Evolutionary conservation across 2,888 invertebrate species (phyloP), one percentile per base, ranked within the genome.

Genomic region (Trichacis sp.): DNA sequence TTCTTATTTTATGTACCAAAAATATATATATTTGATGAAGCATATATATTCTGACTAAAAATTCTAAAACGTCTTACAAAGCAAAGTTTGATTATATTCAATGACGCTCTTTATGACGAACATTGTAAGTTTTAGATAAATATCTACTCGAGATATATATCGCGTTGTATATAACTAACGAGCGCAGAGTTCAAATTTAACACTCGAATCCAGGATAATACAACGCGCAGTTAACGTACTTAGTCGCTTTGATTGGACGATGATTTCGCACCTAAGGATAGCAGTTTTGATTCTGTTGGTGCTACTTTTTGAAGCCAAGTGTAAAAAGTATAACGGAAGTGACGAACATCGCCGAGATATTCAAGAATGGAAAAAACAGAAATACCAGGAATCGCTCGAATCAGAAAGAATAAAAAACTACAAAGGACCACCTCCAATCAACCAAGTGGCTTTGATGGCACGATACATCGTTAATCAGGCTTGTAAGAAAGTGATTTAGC

Each of bases 391-490:
- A n/a, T 17, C 8, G 5, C 3, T n/a, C 6, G 9, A 19, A 24
- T 5, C 3, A 5, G 14, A 46, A 46, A 19, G 4, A 18, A 19
- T 6, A 19, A 19, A 46, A 46, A 46, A 24, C 18, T 5, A 5
- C 15, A 19, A 19, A 19, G 11, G 5, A 2, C 90, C 90, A 4
- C 92, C 92, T 2, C 88, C 89, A 48, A 88, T 88, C 61, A 86
- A 86, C 24, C 84, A 91, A 72, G 81, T 87, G 12, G 89, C 91
- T 4, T 84, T 88, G 56, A 91, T 92, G 90, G 92, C 91, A 6
- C 86, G 93, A 86, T 92, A 90, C 75, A 89, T 92, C 45, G 87
- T 92, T 52, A 91, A 91, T 79, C 88, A 89, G 75, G 87, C 90
- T 76, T 89, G 92, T 92, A 87, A 83, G 76, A 51, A 55, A 30